Evolutionary conservation across 2,113 vertebrate genomes (phyloP).

Genomic region (Phoenicopterus ruber): DNA sequence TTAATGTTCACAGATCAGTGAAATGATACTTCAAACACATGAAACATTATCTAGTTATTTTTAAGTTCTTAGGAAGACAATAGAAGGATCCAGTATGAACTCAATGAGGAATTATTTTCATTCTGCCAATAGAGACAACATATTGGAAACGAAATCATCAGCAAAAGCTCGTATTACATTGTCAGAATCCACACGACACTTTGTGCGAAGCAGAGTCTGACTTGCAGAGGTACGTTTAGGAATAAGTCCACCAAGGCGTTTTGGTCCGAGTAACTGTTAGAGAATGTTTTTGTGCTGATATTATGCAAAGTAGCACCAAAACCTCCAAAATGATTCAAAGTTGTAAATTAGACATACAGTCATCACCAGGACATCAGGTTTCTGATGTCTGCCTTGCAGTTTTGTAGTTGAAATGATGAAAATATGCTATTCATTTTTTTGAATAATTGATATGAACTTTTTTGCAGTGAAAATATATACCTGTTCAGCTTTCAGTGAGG

Average conservation of each 20-base stretch:
- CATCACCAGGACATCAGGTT: background rate
- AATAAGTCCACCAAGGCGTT: background rate
- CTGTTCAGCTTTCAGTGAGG: background rate
- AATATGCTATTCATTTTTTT: background rate
- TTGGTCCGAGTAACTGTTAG: background rate
- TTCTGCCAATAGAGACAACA: background rate
- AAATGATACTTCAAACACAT: background rate
- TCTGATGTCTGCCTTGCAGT: background rate
- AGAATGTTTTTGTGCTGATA: background rate
- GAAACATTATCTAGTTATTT: background rate
- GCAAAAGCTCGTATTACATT: background rate
- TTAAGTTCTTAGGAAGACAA: background rate
- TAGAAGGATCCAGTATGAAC: background rate
- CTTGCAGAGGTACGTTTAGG: background rate
- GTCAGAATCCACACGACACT: background rate
- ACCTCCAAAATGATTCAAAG: background rate
- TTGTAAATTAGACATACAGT: fast-evolving
- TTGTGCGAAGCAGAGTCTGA: background rate
- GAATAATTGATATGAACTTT: background rate
- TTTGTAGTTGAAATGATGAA: background rate
- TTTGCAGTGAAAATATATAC: background rate
- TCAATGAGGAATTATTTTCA: background rate
- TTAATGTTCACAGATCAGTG: background rate
- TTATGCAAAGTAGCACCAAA: background rate
- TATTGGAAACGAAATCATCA: background rate